Conservation (phyloP, 2,797 vertebrate species). For the Caiman crocodilus region DNA sequence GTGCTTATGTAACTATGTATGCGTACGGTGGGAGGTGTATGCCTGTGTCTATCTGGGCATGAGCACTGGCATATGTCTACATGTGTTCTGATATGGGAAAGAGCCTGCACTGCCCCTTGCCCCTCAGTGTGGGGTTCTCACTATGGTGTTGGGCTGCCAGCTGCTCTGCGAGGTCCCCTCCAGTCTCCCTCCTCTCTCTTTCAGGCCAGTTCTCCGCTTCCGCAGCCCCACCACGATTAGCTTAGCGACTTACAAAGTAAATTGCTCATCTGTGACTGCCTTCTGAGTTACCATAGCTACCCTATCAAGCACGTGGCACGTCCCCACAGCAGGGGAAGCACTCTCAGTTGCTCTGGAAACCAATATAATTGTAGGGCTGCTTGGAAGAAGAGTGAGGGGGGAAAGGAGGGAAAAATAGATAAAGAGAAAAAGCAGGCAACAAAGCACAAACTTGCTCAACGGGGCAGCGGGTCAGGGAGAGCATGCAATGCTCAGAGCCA, state of each 20-base stretch:
- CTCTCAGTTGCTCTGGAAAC: slow-evolving; percentile 79
- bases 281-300: slow-evolving; percentile 80
- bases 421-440: background rate
- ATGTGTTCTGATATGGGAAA: background rate
- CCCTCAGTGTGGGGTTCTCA: no score
- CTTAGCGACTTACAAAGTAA: slow-evolving; percentile 61
- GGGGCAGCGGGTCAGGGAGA: background rate
- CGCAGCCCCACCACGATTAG: no score
- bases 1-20: no score
- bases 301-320: slow-evolving; percentile 77
- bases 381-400: slow-evolving; percentile 58
- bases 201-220: background rate
- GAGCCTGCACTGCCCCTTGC: background rate
- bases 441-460: background rate
- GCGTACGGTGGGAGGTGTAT: no score
- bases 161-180: background rate
- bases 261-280: slow-evolving; percentile 78
- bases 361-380: slow-evolving; percentile 74
- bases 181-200: background rate
- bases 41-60: no score
- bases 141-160: background rate
- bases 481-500: background rate
- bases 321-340: slow-evolving; percentile 80
- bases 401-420: background rate
- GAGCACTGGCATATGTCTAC: background rate